phyloP scores from a whole-genome alignment of 2,797 vertebrate species.

The Steatocranus sp. region DNA sequence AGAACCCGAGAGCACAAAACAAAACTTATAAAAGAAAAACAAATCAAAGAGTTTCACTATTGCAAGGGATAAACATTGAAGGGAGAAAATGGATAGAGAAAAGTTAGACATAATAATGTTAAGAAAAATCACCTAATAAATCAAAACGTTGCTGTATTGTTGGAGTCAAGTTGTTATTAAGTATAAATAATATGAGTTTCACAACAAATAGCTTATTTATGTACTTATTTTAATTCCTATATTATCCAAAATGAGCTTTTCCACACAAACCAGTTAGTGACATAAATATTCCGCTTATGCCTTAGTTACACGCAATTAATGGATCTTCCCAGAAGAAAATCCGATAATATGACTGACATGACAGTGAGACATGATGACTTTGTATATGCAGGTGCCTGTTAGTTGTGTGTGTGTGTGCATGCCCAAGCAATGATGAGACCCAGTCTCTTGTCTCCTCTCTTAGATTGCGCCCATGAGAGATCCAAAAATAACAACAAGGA shows the following conservation, averaged over 20 bases:
- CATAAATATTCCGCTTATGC: not conserved
- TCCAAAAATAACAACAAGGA: slow-evolving; percentile 80
- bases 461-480: slow-evolving; percentile 71
- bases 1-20: not conserved
- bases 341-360: slow-evolving; percentile 40
- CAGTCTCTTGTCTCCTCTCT: slow-evolving; percentile 66
- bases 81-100: not conserved
- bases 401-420: slow-evolving; percentile 6
- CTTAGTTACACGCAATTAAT: slow-evolving; percentile 2
- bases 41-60: not conserved
- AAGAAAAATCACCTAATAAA: not conserved
- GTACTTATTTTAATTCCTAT: not conserved
- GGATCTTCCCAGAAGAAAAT: slow-evolving; percentile 3
- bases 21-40: not conserved
- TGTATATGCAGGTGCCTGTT: slow-evolving; percentile 13
- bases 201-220: not conserved
- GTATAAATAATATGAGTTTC: not conserved
- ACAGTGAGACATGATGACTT: slow-evolving; percentile 17
- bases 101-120: not conserved
- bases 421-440: slow-evolving; percentile 47
- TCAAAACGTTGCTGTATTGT: not conserved
- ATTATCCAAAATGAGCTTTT: not conserved
- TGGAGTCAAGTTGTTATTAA: not conserved
- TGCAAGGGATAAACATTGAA: not conserved
- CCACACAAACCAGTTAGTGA: not conserved